Evolutionary conservation across 1,140 invertebrate species (phyloP).

Genomic region (Aradophagus sp.): DNA sequence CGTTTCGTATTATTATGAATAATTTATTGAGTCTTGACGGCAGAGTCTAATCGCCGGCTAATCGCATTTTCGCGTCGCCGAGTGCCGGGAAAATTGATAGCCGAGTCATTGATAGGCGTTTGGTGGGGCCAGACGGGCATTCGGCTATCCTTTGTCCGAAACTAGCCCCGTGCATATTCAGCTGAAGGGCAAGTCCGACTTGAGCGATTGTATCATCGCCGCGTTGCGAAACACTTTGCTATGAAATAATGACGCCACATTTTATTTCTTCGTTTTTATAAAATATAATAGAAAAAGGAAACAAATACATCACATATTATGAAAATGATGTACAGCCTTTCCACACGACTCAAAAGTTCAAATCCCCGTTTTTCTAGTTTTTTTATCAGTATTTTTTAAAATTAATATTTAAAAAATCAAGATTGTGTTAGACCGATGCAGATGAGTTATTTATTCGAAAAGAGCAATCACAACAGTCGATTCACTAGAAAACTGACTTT

Average conservation of each 20-base stretch:
- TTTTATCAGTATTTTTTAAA: too few relatives aligned
- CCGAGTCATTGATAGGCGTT: constrained; percentile 44
- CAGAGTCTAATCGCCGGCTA: constrained; percentile 65
- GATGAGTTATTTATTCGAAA: too few relatives aligned
- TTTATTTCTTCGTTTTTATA: constrained; percentile 19
- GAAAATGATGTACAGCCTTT: too few relatives aligned
- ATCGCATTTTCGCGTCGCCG: constrained; percentile 63
- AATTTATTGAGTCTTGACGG: constrained; percentile 49
- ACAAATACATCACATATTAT: too few relatives aligned
- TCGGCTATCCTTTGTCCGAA: constrained; percentile 72
- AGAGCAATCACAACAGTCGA: too few relatives aligned
- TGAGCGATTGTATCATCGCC: constrained; percentile 42
- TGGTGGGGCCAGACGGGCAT: constrained; percentile 61
- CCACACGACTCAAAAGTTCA: too few relatives aligned
- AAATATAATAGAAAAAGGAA: too few relatives aligned
- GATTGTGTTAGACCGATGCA: too few relatives aligned
- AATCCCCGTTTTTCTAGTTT: too few relatives aligned
- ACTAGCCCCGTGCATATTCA: constrained; percentile 56
- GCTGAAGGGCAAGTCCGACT: constrained; percentile 41
- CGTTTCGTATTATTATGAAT: constrained; percentile 50
- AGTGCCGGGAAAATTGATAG: constrained; percentile 65
- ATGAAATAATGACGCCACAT: constrained; percentile 31
- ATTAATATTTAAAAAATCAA: too few relatives aligned
- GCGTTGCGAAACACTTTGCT: constrained; percentile 33
- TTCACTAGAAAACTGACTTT: too few relatives aligned